phyloP scores from a whole-genome alignment of 2,888 invertebrate genomes.

The Urechis unicinctus region DNA sequence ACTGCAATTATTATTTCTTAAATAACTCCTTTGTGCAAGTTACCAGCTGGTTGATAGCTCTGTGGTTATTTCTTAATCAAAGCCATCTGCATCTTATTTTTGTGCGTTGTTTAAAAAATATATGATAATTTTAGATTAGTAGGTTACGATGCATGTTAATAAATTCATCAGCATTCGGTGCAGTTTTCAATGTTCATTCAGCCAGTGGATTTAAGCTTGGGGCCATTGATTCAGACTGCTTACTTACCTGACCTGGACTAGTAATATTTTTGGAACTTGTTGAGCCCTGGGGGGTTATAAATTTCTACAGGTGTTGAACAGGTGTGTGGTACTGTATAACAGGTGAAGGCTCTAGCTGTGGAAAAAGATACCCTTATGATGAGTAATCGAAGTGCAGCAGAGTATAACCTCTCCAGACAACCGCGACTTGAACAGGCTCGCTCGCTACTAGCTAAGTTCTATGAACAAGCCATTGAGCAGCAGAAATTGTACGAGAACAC shows the following conservation, averaged over 20 bases:
- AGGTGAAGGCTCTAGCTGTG: slow-evolving; percentile 67
- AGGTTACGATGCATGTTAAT: no score
- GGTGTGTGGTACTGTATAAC: slow-evolving; percentile 32
- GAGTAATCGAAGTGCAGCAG: slow-evolving; percentile 83
- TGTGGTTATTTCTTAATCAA: no score
- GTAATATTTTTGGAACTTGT: no score
- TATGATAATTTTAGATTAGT: no score
- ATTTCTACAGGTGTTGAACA: neutral
- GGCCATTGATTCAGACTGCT: neutral
- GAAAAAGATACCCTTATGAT: slow-evolving; percentile 84
- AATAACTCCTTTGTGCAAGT: no score
- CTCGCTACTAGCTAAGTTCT: slow-evolving; percentile 61
- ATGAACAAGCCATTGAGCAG: slow-evolving; percentile 48
- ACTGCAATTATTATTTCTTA: no score
- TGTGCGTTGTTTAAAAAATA: no score
- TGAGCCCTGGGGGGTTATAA: neutral
- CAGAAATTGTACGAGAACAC: slow-evolving; percentile 56
- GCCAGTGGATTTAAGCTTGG: neutral
- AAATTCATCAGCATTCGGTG: no score
- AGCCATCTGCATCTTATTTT: no score
- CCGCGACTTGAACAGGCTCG: slow-evolving; percentile 73
- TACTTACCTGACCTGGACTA: neutral
- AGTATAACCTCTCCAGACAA: slow-evolving; percentile 80
- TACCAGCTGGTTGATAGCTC: no score
- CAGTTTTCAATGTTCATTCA: no score